These are phyloP conservation scores for Athalia rosae DNA, from an alignment of 2,888 invertebrate species.

Conservation along the genomic window DNA sequence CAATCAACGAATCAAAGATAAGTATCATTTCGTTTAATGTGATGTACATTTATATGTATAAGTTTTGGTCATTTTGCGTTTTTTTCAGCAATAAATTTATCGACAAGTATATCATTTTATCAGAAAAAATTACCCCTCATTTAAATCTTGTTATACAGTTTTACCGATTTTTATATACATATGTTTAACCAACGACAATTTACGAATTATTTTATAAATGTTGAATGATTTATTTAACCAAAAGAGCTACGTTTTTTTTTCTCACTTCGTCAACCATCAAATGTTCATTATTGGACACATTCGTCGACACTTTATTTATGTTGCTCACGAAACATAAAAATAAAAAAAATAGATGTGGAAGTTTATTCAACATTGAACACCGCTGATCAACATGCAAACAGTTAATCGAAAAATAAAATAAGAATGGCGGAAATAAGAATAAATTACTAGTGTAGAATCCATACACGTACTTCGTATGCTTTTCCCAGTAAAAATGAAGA, in stretches of 20 bases:
- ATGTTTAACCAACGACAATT: conserved; percentile 11
- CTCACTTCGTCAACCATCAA: background rate
- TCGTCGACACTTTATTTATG: background rate
- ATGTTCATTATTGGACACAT: background rate
- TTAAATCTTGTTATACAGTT: conserved; percentile 8
- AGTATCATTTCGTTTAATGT: conserved; percentile 10
- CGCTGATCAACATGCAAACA: conserved; percentile 3
- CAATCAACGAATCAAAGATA: conserved; percentile 4
- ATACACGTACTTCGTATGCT: too few species aligned
- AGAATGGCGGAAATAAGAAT: background rate
- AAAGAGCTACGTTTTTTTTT: conserved; percentile 15
- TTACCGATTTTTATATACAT: conserved; percentile 37
- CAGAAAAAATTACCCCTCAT: conserved; percentile 15
- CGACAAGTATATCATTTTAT: background rate
- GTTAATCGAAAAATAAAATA: background rate
- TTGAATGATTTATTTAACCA: conserved; percentile 2
- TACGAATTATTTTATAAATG: background rate
- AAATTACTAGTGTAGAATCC: too few species aligned
- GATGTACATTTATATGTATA: background rate
- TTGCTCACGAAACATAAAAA: background rate
- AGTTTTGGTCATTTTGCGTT: conserved; percentile 36
- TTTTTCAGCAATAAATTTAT: conserved; percentile 22
- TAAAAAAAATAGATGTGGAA: conserved; percentile 3
- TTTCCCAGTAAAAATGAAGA: background rate
- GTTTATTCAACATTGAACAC: conserved; percentile 13